Base-by-base conservation (phyloP, 37 sponge, comb jelly and placozoan species). In the Spongilla lacustris region DNA sequence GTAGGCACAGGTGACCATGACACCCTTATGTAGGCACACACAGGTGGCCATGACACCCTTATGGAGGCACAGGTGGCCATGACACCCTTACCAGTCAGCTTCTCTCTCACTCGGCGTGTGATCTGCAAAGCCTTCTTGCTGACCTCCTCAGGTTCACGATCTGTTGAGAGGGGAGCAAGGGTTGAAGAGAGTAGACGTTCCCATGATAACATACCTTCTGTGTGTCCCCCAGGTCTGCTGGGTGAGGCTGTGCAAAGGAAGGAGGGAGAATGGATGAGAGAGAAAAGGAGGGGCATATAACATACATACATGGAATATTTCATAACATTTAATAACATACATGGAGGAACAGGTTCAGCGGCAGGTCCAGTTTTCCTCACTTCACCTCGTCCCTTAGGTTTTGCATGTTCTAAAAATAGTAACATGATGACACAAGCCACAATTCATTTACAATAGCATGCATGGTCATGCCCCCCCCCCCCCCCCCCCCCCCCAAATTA, bases 41-140 rank as follows among this genome's bases (percentile, higher is more conserved):
- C 46, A 46, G 46, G 46, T 46, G 46, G 46, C 8, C 46, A 46
- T 46, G 8, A n/a, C n/a, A n/a, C n/a, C n/a, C n/a, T 46, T 46
- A 4, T 46, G 46, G 4, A 46, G 46, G 8, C 46, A 46, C 46
- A 46, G 46, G 46, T 8, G 13, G 50, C n/a, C 35, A 6, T 36
- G 34, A n/a, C 66, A 23, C 31, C 73, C 68, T 71, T 71, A 94
- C 97, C 98, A 35, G 96, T 95, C 25, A 97, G 80, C 75, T 97
- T 97, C 41, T 95, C 93, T 48, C 86, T 77, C 31, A 97, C 96
- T 91, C 98, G 77, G 23, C 88, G 87, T 71, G 80, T 97, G 75
- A 97, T 97, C 37, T 76, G 80, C 8, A 97, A 73, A 33, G 98
- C 98, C 36, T 90, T 97, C 84, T 95, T 92, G 84, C 95, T 97